Conservation (phyloP, 2,113 vertebrate species). For the Lathamus discolor region DNA sequence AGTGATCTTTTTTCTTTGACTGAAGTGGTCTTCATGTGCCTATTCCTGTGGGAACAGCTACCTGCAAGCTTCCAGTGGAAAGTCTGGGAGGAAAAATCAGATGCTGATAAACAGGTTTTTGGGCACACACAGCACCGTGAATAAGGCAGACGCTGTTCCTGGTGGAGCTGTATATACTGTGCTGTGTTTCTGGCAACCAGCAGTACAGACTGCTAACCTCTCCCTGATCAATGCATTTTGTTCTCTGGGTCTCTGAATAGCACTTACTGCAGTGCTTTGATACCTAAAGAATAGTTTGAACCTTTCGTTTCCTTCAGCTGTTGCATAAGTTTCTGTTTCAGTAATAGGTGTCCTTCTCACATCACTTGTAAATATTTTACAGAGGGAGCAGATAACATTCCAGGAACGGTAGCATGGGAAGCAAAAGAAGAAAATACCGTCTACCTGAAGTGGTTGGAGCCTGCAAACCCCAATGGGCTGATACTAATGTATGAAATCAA, state of each 20-base stretch:
- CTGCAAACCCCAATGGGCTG: slow-evolving; percentile 88
- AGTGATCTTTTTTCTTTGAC: not conserved
- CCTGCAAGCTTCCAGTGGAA: not conserved
- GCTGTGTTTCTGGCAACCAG: not conserved
- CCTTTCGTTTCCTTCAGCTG: not conserved
- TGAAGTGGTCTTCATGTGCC: accelerated
- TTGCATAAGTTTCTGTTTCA: not conserved
- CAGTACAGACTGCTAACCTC: not conserved
- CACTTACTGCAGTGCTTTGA: not conserved
- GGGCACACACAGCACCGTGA: not conserved
- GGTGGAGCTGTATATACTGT: not conserved
- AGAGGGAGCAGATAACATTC: slow-evolving; percentile 95
- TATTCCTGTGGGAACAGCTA: not conserved
- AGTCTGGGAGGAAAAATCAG: not conserved
- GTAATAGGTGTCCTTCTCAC: not conserved
- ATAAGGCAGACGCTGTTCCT: not conserved
- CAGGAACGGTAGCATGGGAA: slow-evolving; percentile 83
- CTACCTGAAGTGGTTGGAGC: slow-evolving; percentile 89
- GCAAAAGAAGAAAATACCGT: slow-evolving; percentile 84
- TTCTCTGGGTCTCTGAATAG: not conserved
- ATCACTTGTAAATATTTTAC: slow-evolving; percentile 19
- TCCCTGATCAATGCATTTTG: not conserved
- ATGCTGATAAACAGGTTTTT: not conserved
- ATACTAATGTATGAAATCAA: slow-evolving; percentile 98
- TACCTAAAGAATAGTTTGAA: not conserved